Base-by-base conservation (phyloP, 2,888 invertebrate genomes). In the Molanna angustata region DNA sequence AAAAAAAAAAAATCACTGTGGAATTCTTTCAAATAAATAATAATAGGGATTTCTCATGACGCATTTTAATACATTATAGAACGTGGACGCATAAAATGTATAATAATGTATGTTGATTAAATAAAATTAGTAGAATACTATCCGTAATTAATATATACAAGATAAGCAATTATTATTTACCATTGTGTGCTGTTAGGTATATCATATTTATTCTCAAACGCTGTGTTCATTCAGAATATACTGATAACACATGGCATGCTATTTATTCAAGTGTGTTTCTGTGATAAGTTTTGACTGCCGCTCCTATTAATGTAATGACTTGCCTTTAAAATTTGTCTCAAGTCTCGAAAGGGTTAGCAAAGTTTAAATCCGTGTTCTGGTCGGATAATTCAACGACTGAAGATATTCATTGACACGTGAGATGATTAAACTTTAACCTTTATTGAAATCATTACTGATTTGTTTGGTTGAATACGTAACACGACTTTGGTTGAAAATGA, bases 211-310 rank as follows among this genome's bases (percentile, higher is more conserved):
- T 42, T n/a, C 33, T 41, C 16, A 42, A 20, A 17, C 20, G 49
- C 40, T 21, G 13, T 31, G 32, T 13, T 18, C 11, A 16, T 32
- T 32, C 27, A 7, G n/a, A n/a, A n/a, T n/a, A n/a, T 11, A 27
- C 27, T 27, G 27, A 27, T 27, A 27, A 27, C 27, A 27, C 27
- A 27, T 11, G 27, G 27, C n/a, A 3, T 48, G 41, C 46, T 54
- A 55, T 55, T 55, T 55, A 51, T 47, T 55, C 51, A 52, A 55
- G 55, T 55, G 55, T 55, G 43, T 48, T 35, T 32, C 43, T 14
- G 40, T 48, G 55, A 55, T 55, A 55, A 55, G 55, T 55, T 22
- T 16, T 9, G 32, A 47, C 37, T 39, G 43, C 48, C 51, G 52
- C 48, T 55, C 55, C 51, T 55, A 50, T 51, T 37, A n/a, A 27